Base-by-base conservation (phyloP, 2,797 vertebrate genomes). In the Thamnophis elegans region DNA sequence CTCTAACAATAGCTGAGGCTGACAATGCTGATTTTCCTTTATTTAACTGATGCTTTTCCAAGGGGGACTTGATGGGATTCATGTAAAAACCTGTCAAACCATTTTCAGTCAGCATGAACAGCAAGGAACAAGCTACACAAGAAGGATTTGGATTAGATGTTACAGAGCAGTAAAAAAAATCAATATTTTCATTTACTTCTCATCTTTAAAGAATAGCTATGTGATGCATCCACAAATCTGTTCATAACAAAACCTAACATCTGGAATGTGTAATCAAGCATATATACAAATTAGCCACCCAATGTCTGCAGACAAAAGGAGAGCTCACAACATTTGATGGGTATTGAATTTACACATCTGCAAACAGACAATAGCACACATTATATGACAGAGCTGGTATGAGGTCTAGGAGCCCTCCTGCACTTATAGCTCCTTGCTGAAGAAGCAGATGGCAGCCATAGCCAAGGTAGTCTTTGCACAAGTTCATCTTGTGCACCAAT, bases 1-100 rank as follows among this genome's bases (percentile, higher is more conserved):
- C 56, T 54, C 42, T 73, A 28, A 42, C 68, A 85, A 59, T 54
- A 92, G 68, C 26, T 85, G 55, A 92, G 87, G 26, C 56, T 92
- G 87, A 89, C 91, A 85, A 47, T 82, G 32, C 68, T n/a, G 56
- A 89, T 92, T 89, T 89, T 88, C 58, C 47, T 28, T 92, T 60
- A 60, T 89, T 89, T 89, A 92, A 85, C 53, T 89, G 91, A 92
- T 85, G 91, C 68, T 78, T 56, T 88, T 92, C 87, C 55, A 89
- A 73, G 68, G 47, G 65, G 53, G 68, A 18, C 87, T 85, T 89
- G 68, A 53, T 92, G 56, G 87, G 42, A 89, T 89, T 92, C 91
- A 59, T 85, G 91, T 89, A 92, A 92, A 89, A 14, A 47, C 91
- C 91, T 54, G 42, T 88, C 87, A 89, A 92, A 60, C 42, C 28